These are phyloP conservation scores for Onychostoma macrolepis DNA, from an alignment of 2,113 vertebrate genomes.

Conservation along the genomic window DNA sequence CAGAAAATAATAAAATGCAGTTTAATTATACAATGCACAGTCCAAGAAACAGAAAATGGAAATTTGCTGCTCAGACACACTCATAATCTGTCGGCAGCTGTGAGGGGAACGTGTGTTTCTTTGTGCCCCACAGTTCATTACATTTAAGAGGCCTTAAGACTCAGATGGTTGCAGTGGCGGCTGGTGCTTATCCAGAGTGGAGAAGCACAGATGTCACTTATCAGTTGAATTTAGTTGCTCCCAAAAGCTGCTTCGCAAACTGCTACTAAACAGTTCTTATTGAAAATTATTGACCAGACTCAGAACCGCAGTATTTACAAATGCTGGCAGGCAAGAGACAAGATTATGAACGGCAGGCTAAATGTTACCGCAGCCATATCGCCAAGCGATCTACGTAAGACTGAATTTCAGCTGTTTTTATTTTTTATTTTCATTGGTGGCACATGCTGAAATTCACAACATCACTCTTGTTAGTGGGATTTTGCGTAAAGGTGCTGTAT, in stretches of 20 bases:
- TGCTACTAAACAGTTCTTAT: conserved; percentile 5
- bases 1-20: neutral
- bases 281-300: neutral
- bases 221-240: conserved; percentile 24
- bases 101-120: conserved; percentile 23
- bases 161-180: conserved; percentile 17
- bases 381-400: neutral
- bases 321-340: neutral
- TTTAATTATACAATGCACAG: neutral
- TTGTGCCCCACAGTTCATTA: conserved; percentile 31
- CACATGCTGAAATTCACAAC: neutral
- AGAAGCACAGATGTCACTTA: conserved; percentile 27
- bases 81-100: conserved; percentile 21
- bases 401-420: neutral
- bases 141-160: conserved; percentile 25
- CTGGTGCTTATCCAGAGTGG: conserved; percentile 19
- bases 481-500: neutral
- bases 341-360: neutral
- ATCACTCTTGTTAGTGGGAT: neutral
- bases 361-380: neutral
- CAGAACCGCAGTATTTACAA: neutral
- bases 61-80: conserved; percentile 18
- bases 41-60: neutral
- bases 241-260: conserved; percentile 1
- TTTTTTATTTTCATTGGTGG: neutral